A percentile compares a stretch with the other conserved stretches of the same genome.
Conservation (phyloP, 2,888 invertebrate species). For the Leptura quadrifasciata region DNA sequence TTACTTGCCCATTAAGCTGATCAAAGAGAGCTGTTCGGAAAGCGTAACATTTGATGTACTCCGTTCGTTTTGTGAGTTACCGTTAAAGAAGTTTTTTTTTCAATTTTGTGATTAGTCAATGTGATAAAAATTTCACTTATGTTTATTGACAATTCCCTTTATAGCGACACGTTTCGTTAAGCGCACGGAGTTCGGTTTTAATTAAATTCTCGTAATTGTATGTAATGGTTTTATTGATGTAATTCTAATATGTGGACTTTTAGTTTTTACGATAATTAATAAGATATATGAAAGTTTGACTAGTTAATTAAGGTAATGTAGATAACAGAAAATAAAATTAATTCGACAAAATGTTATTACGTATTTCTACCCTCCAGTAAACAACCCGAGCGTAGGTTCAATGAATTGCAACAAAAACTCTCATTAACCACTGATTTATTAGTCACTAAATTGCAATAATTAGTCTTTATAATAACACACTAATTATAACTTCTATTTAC, state of each 20-base stretch:
- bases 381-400: too few relatives aligned
- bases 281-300: not conserved
- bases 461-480: too few relatives aligned
- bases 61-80: slow-evolving; percentile 29
- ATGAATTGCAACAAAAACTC: too few relatives aligned
- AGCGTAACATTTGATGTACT: slow-evolving; percentile 47
- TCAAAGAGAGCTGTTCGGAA: slow-evolving; percentile 46
- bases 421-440: too few relatives aligned
- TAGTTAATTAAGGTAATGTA: too few relatives aligned
- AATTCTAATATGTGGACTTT: not conserved
- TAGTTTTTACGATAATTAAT: not conserved
- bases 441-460: too few relatives aligned
- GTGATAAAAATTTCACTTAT: slow-evolving; percentile 32
- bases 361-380: too few relatives aligned
- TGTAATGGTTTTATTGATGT: not conserved
- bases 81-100: slow-evolving; percentile 13
- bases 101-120: slow-evolving; percentile 23
- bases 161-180: slow-evolving; percentile 6
- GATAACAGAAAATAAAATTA: too few relatives aligned
- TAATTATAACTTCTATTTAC: too few relatives aligned
- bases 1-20: slow-evolving; percentile 50
- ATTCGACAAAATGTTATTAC: too few relatives aligned
- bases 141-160: slow-evolving; percentile 27
- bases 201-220: slow-evolving; percentile 4
- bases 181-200: slow-evolving; percentile 2